A percentile compares a stretch with the other conserved stretches of the same genome.
Evolutionary conservation across 2,797 vertebrate species (phyloP).

Genomic region (Lophius americanus): DNA sequence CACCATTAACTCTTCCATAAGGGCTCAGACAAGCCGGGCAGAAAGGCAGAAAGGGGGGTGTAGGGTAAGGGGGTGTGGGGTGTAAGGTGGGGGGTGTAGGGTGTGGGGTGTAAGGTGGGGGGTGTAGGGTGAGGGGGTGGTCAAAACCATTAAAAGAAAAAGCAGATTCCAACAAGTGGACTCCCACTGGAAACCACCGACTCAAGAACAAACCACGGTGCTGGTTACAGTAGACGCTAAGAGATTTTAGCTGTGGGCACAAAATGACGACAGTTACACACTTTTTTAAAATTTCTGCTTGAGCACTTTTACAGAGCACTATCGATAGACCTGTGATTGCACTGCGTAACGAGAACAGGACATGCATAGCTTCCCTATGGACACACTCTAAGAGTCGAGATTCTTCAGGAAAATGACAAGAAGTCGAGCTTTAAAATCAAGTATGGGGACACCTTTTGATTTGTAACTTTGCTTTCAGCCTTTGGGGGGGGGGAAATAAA

Average conservation of each 20-base stretch:
- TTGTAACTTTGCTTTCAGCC: constrained; percentile 69
- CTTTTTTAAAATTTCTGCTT: constrained; percentile 81
- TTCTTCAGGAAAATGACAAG: constrained; percentile 78
- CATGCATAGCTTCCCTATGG: constrained; percentile 89
- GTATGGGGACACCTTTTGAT: constrained; percentile 67
- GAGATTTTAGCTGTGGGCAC: constrained; percentile 84
- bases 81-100: neutral
- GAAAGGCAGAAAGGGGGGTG: constrained; percentile 21
- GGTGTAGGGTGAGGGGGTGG: neutral
- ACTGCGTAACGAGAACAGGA: constrained; percentile 79
- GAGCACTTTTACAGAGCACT: constrained; percentile 85
- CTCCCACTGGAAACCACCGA: constrained; percentile 83
- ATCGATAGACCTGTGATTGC: constrained; percentile 79
- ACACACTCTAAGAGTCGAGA: constrained; percentile 80
- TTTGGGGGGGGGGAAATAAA: constrained; percentile 50
- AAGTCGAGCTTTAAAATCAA: constrained; percentile 81
- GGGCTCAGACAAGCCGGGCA: constrained; percentile 68
- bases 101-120: neutral
- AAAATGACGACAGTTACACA: constrained; percentile 82
- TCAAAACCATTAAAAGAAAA: constrained; percentile 75
- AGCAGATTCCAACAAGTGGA: constrained; percentile 80
- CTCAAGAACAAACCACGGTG: constrained; percentile 83
- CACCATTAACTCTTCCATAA: constrained; percentile 66
- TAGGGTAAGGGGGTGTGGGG: neutral
- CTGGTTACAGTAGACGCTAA: constrained; percentile 83